phyloP scores from a whole-genome alignment of 1,140 invertebrate genomes.

The Bombus affinis region DNA sequence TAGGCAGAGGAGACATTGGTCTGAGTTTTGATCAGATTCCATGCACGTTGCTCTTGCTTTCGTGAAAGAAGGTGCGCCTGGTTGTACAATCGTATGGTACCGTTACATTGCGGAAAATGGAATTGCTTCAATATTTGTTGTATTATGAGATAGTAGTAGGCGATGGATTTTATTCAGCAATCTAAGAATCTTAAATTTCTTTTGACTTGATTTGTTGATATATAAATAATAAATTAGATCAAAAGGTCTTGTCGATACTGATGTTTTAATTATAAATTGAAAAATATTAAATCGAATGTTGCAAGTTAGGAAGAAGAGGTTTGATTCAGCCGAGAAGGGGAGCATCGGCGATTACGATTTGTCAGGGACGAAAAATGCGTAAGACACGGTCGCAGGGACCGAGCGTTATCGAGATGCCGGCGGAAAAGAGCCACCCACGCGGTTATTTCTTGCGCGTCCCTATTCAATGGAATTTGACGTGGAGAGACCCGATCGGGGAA shows the following conservation, averaged over 20 bases:
- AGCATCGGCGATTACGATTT: constrained; percentile 36
- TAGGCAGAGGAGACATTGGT: background rate
- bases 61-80: background rate
- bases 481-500: constrained; percentile 34
- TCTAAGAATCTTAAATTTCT: background rate
- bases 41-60: constrained; percentile 12
- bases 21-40: constrained; percentile 8
- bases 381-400: constrained; percentile 24
- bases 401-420: constrained; percentile 38
- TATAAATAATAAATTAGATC: background rate
- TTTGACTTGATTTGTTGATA: background rate
- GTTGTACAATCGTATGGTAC: background rate
- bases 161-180: background rate
- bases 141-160: background rate
- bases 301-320: background rate
- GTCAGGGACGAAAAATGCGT: constrained; percentile 47
- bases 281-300: background rate
- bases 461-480: constrained; percentile 49
- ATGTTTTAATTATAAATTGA: background rate
- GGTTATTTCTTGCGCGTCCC: constrained; percentile 42
- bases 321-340: background rate
- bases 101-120: background rate
- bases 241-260: background rate
- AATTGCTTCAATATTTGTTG: background rate
- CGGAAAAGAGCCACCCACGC: constrained; percentile 49